Base-by-base conservation (phyloP, 2,888 invertebrate species). In the Thymelicus sylvestris region DNA sequence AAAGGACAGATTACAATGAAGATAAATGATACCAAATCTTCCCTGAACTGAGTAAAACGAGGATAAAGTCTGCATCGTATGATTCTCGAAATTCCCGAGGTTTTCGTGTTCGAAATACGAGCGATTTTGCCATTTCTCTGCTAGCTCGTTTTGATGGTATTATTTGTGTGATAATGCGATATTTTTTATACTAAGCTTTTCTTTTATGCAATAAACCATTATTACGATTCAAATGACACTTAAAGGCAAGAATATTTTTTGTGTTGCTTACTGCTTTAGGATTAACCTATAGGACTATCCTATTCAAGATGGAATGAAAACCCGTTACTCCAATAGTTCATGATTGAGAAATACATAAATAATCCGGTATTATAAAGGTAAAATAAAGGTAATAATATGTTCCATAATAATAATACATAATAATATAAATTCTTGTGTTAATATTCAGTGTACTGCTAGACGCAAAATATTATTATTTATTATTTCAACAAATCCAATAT, bases 11-110 rank as follows among this genome's bases (percentile, higher is more conserved):
- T 38, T 61, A 67, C 60, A 62, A 67, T 67, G 41, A 61, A 41
- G 41, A 61, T 61, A 67, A 52, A 62, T 41, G 61, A 61, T 31
- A 61, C 44, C 41, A 67, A 61, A 67, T 67, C 39, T 50, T 52
- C 67, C 24, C 52, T 24, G 61, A 67, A 61, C 41, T 61, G 50
- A 55, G 47, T 62, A 62, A 67, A 52, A 52, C n/a, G 67, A 52
- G 60, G 39, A 67, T 67, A 61, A 67, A 67, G 57, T 67, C 60
- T 52, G 67, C 61, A 67, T 52, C 52, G 67, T 67, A 62, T 52
- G 67, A 55, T 62, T 68, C 61, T 59, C 48, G 59, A 66, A 66
- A 66, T 38, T 66, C 57, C 39, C 39, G 65, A 19, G 50, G 61
- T 52, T 41, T 67, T 62, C 41, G 61, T 55, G 62, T 61, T 68